Percentiles rank a stretch among this genome's conserved stretches.
Conservation (phyloP, 2,113 vertebrate genomes). For the Heliornis fulica region DNA sequence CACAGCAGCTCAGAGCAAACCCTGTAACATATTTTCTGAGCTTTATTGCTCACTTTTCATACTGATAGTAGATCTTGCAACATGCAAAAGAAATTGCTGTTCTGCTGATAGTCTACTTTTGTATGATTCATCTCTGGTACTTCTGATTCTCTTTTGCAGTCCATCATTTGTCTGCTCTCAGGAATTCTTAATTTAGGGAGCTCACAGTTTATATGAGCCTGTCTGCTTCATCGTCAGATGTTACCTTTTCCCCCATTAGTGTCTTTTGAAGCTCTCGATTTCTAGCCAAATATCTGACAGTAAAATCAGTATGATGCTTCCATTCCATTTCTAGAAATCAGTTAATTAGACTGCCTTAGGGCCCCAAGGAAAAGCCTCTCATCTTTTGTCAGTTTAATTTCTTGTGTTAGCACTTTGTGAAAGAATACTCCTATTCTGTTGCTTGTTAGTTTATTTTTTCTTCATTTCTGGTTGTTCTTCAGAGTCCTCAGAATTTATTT, state of each 20-base stretch:
- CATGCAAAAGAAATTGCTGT: constrained; percentile 8
- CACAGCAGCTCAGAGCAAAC: not conserved
- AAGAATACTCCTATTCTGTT: not conserved
- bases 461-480: not conserved
- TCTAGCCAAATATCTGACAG: constrained; percentile 60
- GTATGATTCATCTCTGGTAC: not conserved
- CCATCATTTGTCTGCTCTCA: not conserved
- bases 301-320: constrained; percentile 18
- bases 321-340: not conserved
- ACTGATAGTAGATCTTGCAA: not conserved
- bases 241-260: not conserved
- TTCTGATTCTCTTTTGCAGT: constrained; percentile 9
- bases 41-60: constrained; percentile 21
- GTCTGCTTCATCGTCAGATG: not conserved
- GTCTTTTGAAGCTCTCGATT: constrained; percentile 47
- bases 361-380: constrained; percentile 17
- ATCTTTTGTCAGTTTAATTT: constrained; percentile 55
- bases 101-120: not conserved
- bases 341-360: constrained; percentile 50
- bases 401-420: not conserved
- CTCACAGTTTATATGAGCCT: not conserved
- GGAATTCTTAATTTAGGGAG: constrained; percentile 38
- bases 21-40: not conserved
- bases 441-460: not conserved
- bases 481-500: not conserved